A percentile compares a stretch with the other conserved stretches of the same genome.
Conservation (phyloP, 64 coral and sea anemone genomes). For the Hydrozoanthus tunicans region DNA sequence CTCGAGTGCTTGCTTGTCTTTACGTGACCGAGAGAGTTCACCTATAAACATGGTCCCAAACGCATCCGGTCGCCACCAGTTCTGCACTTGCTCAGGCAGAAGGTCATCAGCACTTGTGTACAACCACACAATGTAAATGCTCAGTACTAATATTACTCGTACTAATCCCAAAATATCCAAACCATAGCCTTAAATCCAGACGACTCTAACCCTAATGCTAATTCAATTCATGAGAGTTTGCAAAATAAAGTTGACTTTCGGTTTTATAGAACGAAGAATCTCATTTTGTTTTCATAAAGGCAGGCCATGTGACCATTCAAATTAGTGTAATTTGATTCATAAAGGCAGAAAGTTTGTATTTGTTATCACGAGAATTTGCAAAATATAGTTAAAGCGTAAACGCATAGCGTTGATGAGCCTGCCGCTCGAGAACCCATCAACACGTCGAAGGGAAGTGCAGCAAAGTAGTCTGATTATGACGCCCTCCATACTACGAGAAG, state of each 20-base stretch:
- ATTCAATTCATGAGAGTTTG: no score
- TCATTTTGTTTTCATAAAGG: no score
- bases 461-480: not conserved
- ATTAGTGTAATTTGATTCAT: no score
- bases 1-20: slow-evolving; percentile 8
- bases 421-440: slow-evolving; percentile 26
- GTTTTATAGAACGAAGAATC: no score
- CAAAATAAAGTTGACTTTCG: no score
- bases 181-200: no score
- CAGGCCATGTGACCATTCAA: no score
- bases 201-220: no score
- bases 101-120: slow-evolving; percentile 49
- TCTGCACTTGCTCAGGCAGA: slow-evolving; percentile 43
- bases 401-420: slow-evolving; percentile 24
- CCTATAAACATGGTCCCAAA: slow-evolving; percentile 29
- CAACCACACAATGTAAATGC: slow-evolving; percentile 50
- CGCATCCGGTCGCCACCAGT: slow-evolving; percentile 56
- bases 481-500: slow-evolving; percentile 10
- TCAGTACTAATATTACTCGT: not conserved
- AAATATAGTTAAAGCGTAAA: no score
- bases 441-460: not conserved
- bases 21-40: not conserved
- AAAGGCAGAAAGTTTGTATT: no score
- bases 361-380: no score
- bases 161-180: no score